Conservation (phyloP, 2,888 invertebrate species). For the Boloria euphrosyne region DNA sequence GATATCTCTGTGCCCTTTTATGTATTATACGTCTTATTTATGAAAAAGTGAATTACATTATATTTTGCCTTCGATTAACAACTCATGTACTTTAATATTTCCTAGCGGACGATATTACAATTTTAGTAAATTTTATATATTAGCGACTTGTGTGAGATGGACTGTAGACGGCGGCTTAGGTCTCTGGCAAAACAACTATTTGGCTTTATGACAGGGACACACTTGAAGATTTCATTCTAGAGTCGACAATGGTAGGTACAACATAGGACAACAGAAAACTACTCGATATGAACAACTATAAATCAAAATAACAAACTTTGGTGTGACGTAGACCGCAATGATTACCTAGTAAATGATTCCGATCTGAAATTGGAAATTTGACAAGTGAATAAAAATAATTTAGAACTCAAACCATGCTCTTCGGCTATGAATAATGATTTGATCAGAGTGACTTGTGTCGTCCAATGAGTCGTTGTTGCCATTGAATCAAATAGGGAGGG, state of each 20-base stretch:
- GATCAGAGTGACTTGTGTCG: slow-evolving; percentile 35
- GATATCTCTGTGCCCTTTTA: no score
- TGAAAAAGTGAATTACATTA: no score
- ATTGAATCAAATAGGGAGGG: slow-evolving; percentile 7
- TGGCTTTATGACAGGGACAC: slow-evolving; percentile 42
- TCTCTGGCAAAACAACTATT: slow-evolving; percentile 29
- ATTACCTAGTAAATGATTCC: slow-evolving; percentile 83
- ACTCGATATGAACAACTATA: slow-evolving; percentile 70
- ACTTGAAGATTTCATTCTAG: slow-evolving; percentile 36
- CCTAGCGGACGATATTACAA: slow-evolving; percentile 4
- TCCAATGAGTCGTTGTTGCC: slow-evolving; percentile 38
- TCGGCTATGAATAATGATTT: slow-evolving; percentile 32
- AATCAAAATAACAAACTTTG: slow-evolving; percentile 55
- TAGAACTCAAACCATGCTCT: slow-evolving; percentile 56
- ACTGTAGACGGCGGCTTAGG: slow-evolving; percentile 34
- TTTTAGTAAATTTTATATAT: not conserved
- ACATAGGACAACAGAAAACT: slow-evolving; percentile 55
- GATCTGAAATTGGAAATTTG: slow-evolving; percentile 81
- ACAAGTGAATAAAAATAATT: slow-evolving; percentile 63
- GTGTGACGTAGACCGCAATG: slow-evolving; percentile 65
- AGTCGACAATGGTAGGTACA: slow-evolving; percentile 44
- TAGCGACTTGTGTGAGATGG: not conserved
- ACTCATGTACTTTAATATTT: not conserved
- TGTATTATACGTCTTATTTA: not conserved
- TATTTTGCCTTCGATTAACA: no score